Percentiles rank a stretch among this genome's conserved stretches.
phyloP scores from a whole-genome alignment of 2,888 invertebrate genomes.

The Priocnemis perturbator region DNA sequence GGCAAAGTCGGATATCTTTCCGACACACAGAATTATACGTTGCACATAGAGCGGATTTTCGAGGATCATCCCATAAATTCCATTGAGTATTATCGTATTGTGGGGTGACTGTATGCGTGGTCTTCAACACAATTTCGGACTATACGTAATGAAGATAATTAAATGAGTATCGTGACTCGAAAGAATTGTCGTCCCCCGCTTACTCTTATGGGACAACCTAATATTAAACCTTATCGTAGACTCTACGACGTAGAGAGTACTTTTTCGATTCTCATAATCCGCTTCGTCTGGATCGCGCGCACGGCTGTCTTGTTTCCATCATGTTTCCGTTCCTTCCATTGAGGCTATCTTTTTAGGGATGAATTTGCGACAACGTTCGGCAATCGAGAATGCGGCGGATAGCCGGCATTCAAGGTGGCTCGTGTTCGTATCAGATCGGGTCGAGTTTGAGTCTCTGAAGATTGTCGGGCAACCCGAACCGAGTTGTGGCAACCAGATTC shows the following conservation, averaged over 20 bases:
- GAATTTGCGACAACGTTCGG: not conserved
- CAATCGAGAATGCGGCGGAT: not conserved
- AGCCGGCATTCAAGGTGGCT: slow-evolving; percentile 1
- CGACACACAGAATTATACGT: no score
- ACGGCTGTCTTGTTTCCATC: no score
- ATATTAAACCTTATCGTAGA: no score
- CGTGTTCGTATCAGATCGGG: not conserved
- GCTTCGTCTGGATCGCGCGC: no score
- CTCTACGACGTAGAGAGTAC: no score
- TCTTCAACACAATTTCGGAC: slow-evolving; percentile 25
- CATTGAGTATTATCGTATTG: not conserved
- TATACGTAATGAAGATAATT: slow-evolving; percentile 35
- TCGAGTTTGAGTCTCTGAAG: not conserved
- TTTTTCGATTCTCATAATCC: no score
- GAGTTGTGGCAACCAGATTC: not conserved
- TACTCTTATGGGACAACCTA: no score
- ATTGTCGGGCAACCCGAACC: slow-evolving; percentile 3
- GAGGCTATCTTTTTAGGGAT: no score
- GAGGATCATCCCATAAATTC: no score
- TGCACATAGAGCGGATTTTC: no score
- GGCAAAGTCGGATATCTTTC: no score
- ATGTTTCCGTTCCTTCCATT: no score
- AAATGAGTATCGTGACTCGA: slow-evolving; percentile 32
- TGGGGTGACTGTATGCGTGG: slow-evolving; percentile 18
- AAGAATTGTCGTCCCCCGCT: slow-evolving; percentile 8